Evolutionary conservation across 2,888 invertebrate species (phyloP).

Genomic region (Pyrrhia umbra): DNA sequence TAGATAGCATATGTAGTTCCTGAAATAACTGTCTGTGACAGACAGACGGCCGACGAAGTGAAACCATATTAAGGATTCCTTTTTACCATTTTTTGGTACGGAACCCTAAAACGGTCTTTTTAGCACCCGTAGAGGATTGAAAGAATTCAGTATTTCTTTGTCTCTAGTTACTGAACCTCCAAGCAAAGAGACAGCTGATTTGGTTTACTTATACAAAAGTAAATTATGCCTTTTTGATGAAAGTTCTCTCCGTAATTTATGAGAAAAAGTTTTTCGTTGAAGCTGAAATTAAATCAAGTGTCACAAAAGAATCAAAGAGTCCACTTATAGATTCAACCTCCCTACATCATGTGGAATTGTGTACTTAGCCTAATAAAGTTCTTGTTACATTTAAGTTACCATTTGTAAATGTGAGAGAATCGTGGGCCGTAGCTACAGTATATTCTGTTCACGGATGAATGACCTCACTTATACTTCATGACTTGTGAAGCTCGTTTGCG

Average conservation of each 20-base stretch:
- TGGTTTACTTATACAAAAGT: conserved; percentile 34
- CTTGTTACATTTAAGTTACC: background rate
- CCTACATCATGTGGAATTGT: background rate
- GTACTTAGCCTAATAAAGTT: background rate
- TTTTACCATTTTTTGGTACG: too few species aligned
- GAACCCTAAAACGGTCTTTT: background rate
- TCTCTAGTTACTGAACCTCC: conserved; percentile 32
- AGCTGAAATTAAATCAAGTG: conserved; percentile 33
- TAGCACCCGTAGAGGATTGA: background rate
- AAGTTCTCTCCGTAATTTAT: conserved; percentile 19
- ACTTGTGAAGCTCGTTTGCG: too few species aligned
- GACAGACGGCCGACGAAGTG: too few species aligned
- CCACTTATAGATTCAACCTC: background rate
- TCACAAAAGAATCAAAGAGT: conserved; percentile 21
- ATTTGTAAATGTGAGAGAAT: background rate
- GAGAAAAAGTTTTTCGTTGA: conserved; percentile 15
- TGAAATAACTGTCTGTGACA: too few species aligned
- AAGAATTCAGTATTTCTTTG: conserved; percentile 1
- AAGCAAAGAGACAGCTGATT: conserved; percentile 42
- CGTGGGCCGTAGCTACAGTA: background rate
- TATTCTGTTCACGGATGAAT: background rate
- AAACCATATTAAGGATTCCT: too few species aligned
- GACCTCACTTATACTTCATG: conserved; percentile 29
- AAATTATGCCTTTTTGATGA: conserved; percentile 26
- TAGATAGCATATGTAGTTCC: too few species aligned